These are phyloP conservation scores for Scalopus aquaticus DNA, from an alignment of 2,113 vertebrate species.

Conservation along the genomic window DNA sequence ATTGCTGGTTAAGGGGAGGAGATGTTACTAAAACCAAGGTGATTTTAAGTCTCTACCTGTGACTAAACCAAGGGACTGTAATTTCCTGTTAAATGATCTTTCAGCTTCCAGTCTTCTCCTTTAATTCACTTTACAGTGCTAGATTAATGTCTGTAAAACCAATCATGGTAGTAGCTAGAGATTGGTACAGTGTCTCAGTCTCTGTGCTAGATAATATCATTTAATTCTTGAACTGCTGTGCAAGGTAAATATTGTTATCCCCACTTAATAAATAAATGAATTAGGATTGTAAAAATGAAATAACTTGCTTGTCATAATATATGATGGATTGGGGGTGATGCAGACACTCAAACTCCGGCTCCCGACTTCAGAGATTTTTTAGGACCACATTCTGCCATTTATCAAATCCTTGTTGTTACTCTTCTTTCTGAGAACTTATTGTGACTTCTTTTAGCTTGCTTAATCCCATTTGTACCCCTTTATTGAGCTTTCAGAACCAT, in stretches of 20 bases:
- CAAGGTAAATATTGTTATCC: background rate
- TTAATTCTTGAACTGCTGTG: background rate
- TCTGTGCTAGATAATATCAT: background rate
- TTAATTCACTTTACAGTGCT: conserved; percentile 5
- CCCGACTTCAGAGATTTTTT: background rate
- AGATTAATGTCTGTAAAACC: background rate
- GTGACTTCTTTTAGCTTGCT: background rate
- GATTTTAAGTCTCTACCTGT: background rate
- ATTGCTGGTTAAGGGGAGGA: background rate
- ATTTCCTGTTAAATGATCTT: conserved; percentile 8
- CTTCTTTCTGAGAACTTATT: conserved; percentile 34
- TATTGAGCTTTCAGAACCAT: background rate
- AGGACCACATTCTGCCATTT: background rate
- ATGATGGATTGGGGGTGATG: background rate
- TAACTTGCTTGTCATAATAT: background rate
- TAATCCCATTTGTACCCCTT: background rate
- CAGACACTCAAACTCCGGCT: background rate
- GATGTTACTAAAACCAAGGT: background rate
- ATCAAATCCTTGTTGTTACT: conserved; percentile 24
- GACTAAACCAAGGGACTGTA: background rate
- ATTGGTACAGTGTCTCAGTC: background rate
- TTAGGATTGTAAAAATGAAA: background rate
- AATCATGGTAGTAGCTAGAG: background rate
- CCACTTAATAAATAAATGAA: conserved; percentile 30
- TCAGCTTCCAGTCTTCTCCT: background rate